Evolutionary conservation across 1,140 invertebrate genomes (phyloP), one percentile per base, ranked within the genome.

Genomic region (Portunus trituberculatus): DNA sequence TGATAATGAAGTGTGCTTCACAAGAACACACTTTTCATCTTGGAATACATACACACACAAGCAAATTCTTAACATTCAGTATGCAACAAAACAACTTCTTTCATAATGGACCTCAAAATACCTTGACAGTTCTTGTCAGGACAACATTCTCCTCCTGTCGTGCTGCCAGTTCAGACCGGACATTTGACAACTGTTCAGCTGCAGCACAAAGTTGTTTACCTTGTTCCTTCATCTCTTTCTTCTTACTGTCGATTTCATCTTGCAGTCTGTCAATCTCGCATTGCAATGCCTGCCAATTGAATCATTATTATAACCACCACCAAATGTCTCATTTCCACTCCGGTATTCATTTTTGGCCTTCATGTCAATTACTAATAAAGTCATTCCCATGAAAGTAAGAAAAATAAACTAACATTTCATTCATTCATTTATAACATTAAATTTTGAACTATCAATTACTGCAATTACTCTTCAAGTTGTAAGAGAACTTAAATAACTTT

Each of bases 161-260:
- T 45, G 97, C 96, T n/a, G 96, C 97, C 7, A 97, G 94, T 32
- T 97, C 96, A 89, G 97, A 96, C 96, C 97, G 97, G 0, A 97
- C 92, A 28, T 97, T 96, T 29, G 97, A 96, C 91, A 97, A 97
- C 90, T 97, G 97, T 92, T 97, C 96, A 2, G 97, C 96, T 20
- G 97, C 95, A 76, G 96, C 96, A 96, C 97, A 97, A 52, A 97
- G 94, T 92, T 97, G 97, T 95, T 97, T 97, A 28, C 97, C 96
- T 86, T 97, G 96, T 67, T 97, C 97, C 96, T 97, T 97, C 28
- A 97, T 96, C 93, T 97, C 96, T 46, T 95, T 96, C 96, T 97
- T 97, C 46, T 97, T 96, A 59, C 96, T 95, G 91, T 97, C 97
- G 67, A 97, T 94, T 94, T 97, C 96, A 96, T 97, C 97, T 96